These are phyloP conservation scores for Tiaroga cobitis DNA, from an alignment of 2,797 vertebrate species.

Conservation along the genomic window DNA sequence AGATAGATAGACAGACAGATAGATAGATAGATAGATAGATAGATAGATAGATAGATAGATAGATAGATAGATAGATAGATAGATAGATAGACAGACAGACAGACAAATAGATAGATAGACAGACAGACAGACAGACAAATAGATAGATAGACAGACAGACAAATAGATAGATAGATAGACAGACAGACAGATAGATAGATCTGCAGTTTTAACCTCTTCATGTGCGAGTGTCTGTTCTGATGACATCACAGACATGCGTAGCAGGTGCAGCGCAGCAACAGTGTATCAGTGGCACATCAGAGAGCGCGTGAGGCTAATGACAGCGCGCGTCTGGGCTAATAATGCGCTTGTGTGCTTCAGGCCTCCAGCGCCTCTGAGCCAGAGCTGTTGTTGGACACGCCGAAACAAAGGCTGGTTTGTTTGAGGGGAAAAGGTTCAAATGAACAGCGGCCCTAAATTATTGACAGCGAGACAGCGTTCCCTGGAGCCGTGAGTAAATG, in stretches of 20 bases:
- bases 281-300: conserved; percentile 26
- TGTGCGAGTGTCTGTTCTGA: too few species aligned
- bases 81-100: too few species aligned
- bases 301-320: conserved; percentile 70
- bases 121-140: too few species aligned
- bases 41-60: neutral
- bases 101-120: too few species aligned
- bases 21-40: too few species aligned
- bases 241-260: conserved; percentile 32
- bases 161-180: too few species aligned
- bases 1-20: too few species aligned
- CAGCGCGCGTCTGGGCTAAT: conserved; percentile 63
- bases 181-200: too few species aligned
- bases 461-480: conserved; percentile 68
- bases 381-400: conserved; percentile 64
- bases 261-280: conserved; percentile 72
- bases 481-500: conserved; percentile 80
- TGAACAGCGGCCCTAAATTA: conserved; percentile 76
- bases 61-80: neutral
- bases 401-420: conserved; percentile 71
- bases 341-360: conserved; percentile 76
- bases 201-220: too few species aligned
- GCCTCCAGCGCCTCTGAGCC: conserved; percentile 77
- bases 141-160: too few species aligned
- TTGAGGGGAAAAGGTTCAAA: conserved; percentile 76